Evolutionary conservation across 2,113 vertebrate species (phyloP), one percentile per base, ranked within the genome.

Genomic region (Burhinus bistriatus): DNA sequence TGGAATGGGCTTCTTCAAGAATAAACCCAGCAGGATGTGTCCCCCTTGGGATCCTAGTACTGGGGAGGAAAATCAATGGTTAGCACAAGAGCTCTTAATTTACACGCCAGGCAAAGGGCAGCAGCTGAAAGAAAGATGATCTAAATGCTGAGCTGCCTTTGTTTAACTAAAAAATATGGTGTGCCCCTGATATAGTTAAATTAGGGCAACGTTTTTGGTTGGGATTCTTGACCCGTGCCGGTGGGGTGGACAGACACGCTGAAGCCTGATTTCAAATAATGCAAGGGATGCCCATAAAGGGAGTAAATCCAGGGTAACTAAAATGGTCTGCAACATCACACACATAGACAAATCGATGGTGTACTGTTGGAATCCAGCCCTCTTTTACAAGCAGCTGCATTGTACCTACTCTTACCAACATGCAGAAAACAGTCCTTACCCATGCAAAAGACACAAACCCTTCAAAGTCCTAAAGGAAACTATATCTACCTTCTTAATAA

Each of bases 21-120:
- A 93, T 82, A 92, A 95, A 97, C 78, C 36, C 66, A 85, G n/a
- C 69, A 96, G 49, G 36, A 89, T 83, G 22, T 23, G 11, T 83
- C 65, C 94, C 94, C 83, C 77, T 95, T 55, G 93, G 77, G 93
- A 96, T 93, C 64, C 61, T 75, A 59, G 42, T 62, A 52, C 30
- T 30, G 70, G 72, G 42, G 66, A 89, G 57, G 32, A 96, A 92
- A 94, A 95, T 94, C 94, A 81, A 87, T 92, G 72, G 22, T 57
- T 75, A 95, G 29, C 61, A 87, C 69, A 85, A 91, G 85, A 92
- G 91, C 59, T 85, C 90, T 92, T 95, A 80, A 96, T 96, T 97
- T 92, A 91, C 54, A 89, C 11, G 0, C 55, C 66, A 38, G 6
- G 8, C 55, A 89, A 97, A 55, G 58, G 55, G 49, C 52, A 90